Evolutionary conservation across 2,888 invertebrate species (phyloP).

Genomic region (Crioceris asparagi): DNA sequence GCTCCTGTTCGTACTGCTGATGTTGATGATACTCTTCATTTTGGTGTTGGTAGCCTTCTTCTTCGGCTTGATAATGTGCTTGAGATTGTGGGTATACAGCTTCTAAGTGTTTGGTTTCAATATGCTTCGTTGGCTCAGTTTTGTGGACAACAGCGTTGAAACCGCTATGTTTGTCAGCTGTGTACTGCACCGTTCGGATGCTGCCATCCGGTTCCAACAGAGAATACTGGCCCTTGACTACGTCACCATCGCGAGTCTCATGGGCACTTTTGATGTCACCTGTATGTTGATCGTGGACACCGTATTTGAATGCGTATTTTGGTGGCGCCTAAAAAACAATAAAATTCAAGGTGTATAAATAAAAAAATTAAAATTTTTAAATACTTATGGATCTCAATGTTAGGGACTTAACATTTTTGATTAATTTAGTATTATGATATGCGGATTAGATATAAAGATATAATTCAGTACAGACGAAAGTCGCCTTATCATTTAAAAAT

Average conservation of each 20-base stretch:
- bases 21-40: conserved; percentile 1
- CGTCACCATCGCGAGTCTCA: conserved; percentile 34
- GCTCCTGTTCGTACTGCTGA: conserved; percentile 5
- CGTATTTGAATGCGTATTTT: conserved; percentile 35
- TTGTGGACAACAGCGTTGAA: conserved; percentile 35
- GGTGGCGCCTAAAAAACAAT: conserved; percentile 30
- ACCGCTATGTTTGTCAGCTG: conserved; percentile 35
- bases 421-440: too few relatives aligned
- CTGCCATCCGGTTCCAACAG: conserved; percentile 37
- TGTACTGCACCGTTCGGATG: conserved; percentile 35
- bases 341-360: too few relatives aligned
- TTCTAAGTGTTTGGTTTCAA: conserved; percentile 1
- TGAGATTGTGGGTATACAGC: neutral
- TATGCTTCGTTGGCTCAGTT: conserved; percentile 17
- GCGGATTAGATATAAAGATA: too few relatives aligned
- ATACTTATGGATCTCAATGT: too few relatives aligned
- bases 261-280: conserved; percentile 35
- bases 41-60: conserved; percentile 1
- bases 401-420: too few relatives aligned
- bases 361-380: too few relatives aligned
- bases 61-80: conserved; percentile 4
- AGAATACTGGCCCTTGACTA: conserved; percentile 36
- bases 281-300: conserved; percentile 35
- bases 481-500: too few relatives aligned
- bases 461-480: too few relatives aligned